A percentile compares a stretch with the other conserved stretches of the same genome.
Conservation (phyloP, 1,140 invertebrate species). For the Chrysopa pallens region DNA sequence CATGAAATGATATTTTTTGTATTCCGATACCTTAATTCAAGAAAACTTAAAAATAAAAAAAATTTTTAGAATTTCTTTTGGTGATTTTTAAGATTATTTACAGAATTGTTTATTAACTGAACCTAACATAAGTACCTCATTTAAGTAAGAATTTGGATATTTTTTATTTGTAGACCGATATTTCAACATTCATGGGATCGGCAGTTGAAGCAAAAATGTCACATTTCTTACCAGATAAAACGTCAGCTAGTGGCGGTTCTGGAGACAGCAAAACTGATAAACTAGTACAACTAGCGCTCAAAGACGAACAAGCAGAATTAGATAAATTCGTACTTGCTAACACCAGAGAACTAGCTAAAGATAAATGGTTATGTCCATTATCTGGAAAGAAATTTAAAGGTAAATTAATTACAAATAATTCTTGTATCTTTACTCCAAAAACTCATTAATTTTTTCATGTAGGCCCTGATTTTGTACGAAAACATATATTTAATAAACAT, state of each 20-base stretch:
- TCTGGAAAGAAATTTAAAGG: constrained; percentile 98
- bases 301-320: constrained; percentile 75
- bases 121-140: background rate
- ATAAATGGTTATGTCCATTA: constrained; percentile 96
- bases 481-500: constrained; percentile 98
- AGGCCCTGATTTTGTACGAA: constrained; percentile 92
- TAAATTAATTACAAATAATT: constrained; percentile 1
- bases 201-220: constrained; percentile 66
- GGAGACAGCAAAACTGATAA: constrained; percentile 16
- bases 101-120: too few relatives aligned
- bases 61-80: too few relatives aligned
- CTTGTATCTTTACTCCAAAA: background rate
- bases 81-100: too few relatives aligned
- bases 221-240: constrained; percentile 56
- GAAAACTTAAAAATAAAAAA: too few relatives aligned
- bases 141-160: background rate
- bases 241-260: background rate
- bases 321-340: constrained; percentile 90
- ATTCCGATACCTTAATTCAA: too few relatives aligned
- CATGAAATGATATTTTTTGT: too few relatives aligned
- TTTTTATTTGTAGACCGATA: constrained; percentile 15
- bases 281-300: constrained; percentile 33
- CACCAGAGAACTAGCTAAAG: constrained; percentile 87
- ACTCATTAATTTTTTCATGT: background rate
- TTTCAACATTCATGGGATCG: constrained; percentile 19